Evolutionary conservation across 2,113 vertebrate genomes (phyloP), one percentile per base, ranked within the genome.

Genomic region (Atractosteus spatula): DNA sequence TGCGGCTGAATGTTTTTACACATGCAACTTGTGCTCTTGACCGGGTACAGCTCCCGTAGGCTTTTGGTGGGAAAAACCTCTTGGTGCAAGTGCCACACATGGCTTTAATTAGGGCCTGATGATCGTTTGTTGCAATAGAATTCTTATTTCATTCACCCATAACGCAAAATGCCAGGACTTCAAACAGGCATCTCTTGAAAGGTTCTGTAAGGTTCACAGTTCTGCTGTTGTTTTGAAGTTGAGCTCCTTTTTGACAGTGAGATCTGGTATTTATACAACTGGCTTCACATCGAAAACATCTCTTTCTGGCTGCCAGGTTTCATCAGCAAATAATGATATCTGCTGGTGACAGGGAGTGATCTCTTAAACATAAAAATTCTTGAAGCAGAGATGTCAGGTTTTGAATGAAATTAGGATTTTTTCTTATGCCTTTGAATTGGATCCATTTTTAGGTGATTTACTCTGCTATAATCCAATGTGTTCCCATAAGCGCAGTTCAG

Each of bases 201-300:
- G 92, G 90, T 92, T 93, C 74, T 55, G 67, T 93, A 90, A 87
- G 86, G 89, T 93, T 93, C 91, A 89, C 68, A 90, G 90, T 93
- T 92, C 92, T 91, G 91, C 88, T 90, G 90, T 92, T 95, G 83
- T 93, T 95, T 94, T 95, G 94, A 95, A 93, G 94, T 94, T 89
- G 80, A 75, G 82, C 85, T 92, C 93, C 88, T 93, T 94, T 93
- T 93, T 92, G 89, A 88, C 86, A 92, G 89, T 65, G 85, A 85
- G 87, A 89, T 87, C 89, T 92, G 88, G 77, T 95, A 91, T 95
- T 95, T 94, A 90, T 90, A 95, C 94, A 95, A 95, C 93, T 95
- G 93, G 92, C 93, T 90, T 89, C 90, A 92, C 92, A 91, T 92
- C 90, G 90, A 90, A 92, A 92, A 90, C 88, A 89, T 84, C 88